A percentile compares a stretch with the other conserved stretches of the same genome.
Evolutionary conservation across 2,113 vertebrate species (phyloP).

Genomic region (Arothron firmamentum): DNA sequence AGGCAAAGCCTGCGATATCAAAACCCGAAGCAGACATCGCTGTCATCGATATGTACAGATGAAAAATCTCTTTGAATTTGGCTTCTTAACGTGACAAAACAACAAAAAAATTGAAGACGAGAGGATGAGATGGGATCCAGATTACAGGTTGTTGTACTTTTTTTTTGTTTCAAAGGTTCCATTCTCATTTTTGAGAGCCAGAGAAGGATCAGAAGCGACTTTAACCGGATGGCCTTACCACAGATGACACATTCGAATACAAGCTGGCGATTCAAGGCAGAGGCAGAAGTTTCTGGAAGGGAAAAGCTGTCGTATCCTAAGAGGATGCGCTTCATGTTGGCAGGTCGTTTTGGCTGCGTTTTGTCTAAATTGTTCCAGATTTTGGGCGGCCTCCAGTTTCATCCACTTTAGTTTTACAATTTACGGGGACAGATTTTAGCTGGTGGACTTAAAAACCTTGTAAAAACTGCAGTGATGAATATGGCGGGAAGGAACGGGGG

Average conservation of each 20-base stretch:
- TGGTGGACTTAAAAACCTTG: conserved; percentile 12
- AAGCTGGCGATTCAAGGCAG: too few relatives aligned
- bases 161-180: too few relatives aligned
- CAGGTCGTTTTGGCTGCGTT: conserved; percentile 45
- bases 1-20: too few relatives aligned
- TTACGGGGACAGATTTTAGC: conserved; percentile 23
- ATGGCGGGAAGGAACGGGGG: conserved; percentile 13
- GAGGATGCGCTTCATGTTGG: conserved; percentile 16
- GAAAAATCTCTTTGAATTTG: too few relatives aligned
- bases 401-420: conserved; percentile 56
- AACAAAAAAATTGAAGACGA: background rate
- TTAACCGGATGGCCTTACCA: conserved; percentile 13
- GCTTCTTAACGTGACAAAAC: too few relatives aligned
- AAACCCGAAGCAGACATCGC: too few relatives aligned
- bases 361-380: conserved; percentile 53
- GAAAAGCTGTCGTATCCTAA: too few relatives aligned
- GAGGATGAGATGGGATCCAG: background rate
- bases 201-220: background rate
- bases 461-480: conserved; percentile 23
- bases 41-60: background rate
- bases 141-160: too few relatives aligned
- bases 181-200: too few relatives aligned
- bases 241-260: too few relatives aligned
- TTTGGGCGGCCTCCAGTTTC: conserved; percentile 56
- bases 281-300: too few relatives aligned